These are phyloP conservation scores for Hofmannophila pseudospretella DNA, from an alignment of 2,888 invertebrate genomes.

Conservation along the genomic window DNA sequence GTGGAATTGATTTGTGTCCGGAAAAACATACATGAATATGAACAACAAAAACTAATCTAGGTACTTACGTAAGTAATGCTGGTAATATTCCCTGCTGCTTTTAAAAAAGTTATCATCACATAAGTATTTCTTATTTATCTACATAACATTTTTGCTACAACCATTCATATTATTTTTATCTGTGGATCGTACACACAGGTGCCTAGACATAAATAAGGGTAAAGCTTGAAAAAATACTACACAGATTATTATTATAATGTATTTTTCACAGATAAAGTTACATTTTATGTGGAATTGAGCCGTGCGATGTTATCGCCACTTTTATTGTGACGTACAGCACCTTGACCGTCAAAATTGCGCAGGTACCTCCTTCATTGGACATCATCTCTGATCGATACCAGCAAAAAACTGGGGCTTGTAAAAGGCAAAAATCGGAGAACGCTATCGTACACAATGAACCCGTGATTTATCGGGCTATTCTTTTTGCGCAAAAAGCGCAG, in stretches of 20 bases:
- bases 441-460: slow-evolving; percentile 61
- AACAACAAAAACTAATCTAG: too few relatives aligned
- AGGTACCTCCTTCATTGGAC: slow-evolving; percentile 64
- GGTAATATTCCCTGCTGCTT: too few relatives aligned
- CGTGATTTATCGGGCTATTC: slow-evolving; percentile 68
- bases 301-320: slow-evolving; percentile 49
- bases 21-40: too few relatives aligned
- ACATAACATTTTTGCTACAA: too few relatives aligned
- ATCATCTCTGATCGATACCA: slow-evolving; percentile 51
- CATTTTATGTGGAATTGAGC: slow-evolving; percentile 52
- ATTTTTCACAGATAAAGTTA: slow-evolving; percentile 11
- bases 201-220: slow-evolving; percentile 13
- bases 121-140: too few relatives aligned
- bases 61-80: too few relatives aligned
- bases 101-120: too few relatives aligned
- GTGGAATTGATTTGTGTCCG: too few relatives aligned
- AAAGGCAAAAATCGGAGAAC: slow-evolving; percentile 55
- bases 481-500: slow-evolving; percentile 72
- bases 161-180: too few relatives aligned
- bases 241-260: neutral
- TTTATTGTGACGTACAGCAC: slow-evolving; percentile 71
- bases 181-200: too few relatives aligned
- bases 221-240: neutral
- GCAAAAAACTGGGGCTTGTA: slow-evolving; percentile 53
- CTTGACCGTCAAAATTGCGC: slow-evolving; percentile 70